Conservation (phyloP, 2,113 vertebrate genomes). For the Prunella himalayana region DNA sequence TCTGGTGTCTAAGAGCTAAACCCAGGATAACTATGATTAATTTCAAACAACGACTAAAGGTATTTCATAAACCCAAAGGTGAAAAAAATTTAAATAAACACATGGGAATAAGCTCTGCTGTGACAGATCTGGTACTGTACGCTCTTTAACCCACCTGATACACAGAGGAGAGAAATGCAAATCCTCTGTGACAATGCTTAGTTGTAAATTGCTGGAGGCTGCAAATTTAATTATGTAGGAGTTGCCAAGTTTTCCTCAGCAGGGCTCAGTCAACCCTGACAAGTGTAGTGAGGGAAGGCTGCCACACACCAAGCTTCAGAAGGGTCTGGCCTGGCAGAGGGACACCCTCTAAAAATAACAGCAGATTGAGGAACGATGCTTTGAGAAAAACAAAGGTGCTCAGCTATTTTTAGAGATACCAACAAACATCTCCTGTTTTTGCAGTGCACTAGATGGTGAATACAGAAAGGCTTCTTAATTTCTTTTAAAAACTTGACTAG, state of each 20-base stretch:
- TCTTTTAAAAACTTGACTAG: not conserved
- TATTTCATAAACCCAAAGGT: not conserved
- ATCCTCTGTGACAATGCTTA: not conserved
- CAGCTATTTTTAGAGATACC: not conserved
- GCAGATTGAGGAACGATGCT: not conserved
- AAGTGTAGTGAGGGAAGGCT: not conserved
- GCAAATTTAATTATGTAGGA: not conserved
- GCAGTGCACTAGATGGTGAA: not conserved
- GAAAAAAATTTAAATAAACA: not conserved
- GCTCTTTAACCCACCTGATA: accelerated
- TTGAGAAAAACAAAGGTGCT: constrained; percentile 13
- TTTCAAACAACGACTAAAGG: not conserved
- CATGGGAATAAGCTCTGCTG: accelerated
- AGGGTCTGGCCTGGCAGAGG: not conserved
- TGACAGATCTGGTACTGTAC: accelerated
- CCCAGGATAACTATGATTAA: not conserved
- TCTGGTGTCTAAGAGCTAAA: not conserved
- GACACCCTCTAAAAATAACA: not conserved
- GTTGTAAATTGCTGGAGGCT: not conserved
- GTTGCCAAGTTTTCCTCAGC: not conserved
- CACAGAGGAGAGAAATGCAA: not conserved
- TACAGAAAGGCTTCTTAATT: not conserved
- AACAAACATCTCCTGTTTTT: not conserved
- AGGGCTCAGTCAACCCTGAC: not conserved
- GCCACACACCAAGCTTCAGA: not conserved